These are phyloP conservation scores for Fabriciana adippe DNA, from an alignment of 2,888 invertebrate species.

Conservation along the genomic window DNA sequence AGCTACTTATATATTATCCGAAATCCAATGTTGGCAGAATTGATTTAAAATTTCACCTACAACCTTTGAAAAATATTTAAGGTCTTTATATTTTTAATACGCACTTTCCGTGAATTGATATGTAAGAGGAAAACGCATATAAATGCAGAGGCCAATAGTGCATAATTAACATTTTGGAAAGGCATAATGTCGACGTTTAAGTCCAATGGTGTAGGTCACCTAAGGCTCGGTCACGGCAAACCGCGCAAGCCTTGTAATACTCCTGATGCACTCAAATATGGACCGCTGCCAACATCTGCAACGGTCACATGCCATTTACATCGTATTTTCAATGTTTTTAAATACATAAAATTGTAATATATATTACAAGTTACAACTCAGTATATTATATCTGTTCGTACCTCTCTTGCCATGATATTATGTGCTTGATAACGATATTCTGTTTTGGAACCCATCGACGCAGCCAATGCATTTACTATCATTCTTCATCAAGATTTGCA, in stretches of 20 bases:
- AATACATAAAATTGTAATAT: not conserved
- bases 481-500: too few species aligned
- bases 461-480: too few species aligned
- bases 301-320: slow-evolving; percentile 22
- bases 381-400: too few species aligned
- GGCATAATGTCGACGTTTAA: slow-evolving; percentile 39
- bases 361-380: not conserved
- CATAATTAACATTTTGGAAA: slow-evolving; percentile 37
- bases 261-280: slow-evolving; percentile 40
- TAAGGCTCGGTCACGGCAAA: slow-evolving; percentile 52
- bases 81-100: slow-evolving; percentile 7
- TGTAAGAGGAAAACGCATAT: slow-evolving; percentile 32
- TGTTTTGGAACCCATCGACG: not conserved
- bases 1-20: not conserved
- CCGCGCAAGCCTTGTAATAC: slow-evolving; percentile 49
- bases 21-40: not conserved
- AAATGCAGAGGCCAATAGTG: slow-evolving; percentile 24
- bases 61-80: not conserved
- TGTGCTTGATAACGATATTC: not conserved
- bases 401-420: not conserved
- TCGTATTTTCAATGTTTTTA: slow-evolving; percentile 18
- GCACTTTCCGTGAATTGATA: slow-evolving; percentile 24
- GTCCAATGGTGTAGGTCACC: slow-evolving; percentile 31
- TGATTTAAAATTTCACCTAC: not conserved
- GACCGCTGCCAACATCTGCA: slow-evolving; percentile 40